Base-by-base conservation (phyloP, 1,140 invertebrate genomes). In the Sarcophaga peregrina region DNA sequence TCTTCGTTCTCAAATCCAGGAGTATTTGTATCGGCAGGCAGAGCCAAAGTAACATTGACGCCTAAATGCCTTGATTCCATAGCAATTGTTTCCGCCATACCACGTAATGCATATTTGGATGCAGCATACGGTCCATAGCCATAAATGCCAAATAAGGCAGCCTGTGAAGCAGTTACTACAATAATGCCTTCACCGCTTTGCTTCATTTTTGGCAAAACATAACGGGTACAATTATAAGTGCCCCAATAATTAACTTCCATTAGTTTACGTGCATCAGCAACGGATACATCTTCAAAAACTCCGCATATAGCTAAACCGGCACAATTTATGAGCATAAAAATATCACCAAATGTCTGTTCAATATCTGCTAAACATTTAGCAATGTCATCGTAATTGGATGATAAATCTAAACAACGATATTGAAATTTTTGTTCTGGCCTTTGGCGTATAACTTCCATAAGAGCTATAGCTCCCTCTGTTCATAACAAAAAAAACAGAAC, bases 21-120 rank as follows among this genome's bases (percentile, higher is more conserved):
- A 3, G 99, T 99, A 88, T 99, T 97, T 1, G 98, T 99, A 88
- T 99, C 98, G 8, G 98, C 97, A 37, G 99, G 98, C 86, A 97
- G 94, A 7, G 95, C 93, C 5, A 99, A 86, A 0, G 97, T 99
- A 0, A 99, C 93, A 48, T 93, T 93, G 0, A 99, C 94, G 86
- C 96, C 94, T 85, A 96, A 95, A 2, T 95, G 94, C 78, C 94
- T 93, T 5, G 96, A 88, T 92, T 99, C 98, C 97, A 98, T 99
- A 37, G 95, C 93, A 37, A 99, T 91, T 81, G 96, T 93, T 90
- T 99, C 98, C 8, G 98, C 98, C 84, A 99, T 93, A 8, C 98
- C 98, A 83, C 97, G 92, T 5, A 99, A 90, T 2, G 97, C 98
- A 94, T 97, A 99, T 91, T 99, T 99, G 11, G 96, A 95, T 76